Percentiles rank a stretch among this genome's conserved stretches.
phyloP scores from a whole-genome alignment of 2,888 invertebrate species.

The Periphyllus acericola region DNA sequence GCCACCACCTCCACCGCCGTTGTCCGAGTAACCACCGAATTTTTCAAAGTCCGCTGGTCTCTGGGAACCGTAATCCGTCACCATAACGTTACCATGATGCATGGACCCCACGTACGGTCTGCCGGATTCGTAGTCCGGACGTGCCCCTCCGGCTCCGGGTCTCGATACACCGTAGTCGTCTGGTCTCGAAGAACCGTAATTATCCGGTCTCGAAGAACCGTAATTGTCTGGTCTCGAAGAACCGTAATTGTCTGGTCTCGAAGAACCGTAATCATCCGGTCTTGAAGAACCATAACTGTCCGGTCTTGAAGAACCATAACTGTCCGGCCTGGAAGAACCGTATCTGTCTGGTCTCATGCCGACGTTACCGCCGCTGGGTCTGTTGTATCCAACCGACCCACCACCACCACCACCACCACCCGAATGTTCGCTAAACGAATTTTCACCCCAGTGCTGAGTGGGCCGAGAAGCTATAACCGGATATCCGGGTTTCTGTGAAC shows the following conservation, averaged over 20 bases:
- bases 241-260: not conserved
- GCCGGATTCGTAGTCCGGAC: constrained; percentile 15
- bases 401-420: not conserved
- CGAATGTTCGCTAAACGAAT: constrained; percentile 16
- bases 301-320: constrained; percentile 1
- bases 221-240: constrained; percentile 5
- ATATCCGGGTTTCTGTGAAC: constrained; percentile 24
- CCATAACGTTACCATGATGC: not conserved
- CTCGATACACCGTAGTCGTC: not conserved
- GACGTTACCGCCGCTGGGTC: not conserved
- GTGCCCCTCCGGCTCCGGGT: not conserved
- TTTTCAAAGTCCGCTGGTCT: constrained; percentile 21
- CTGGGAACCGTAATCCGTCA: constrained; percentile 25
- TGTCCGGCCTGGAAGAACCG: not conserved
- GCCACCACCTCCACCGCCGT: not conserved
- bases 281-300: not conserved
- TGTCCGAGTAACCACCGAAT: constrained; percentile 22
- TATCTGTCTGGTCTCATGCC: not conserved
- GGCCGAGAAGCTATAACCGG: constrained; percentile 39
- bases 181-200: not conserved
- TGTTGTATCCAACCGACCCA: not conserved
- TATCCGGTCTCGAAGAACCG: not conserved
- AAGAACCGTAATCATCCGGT: not conserved
- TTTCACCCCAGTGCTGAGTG: constrained; percentile 55
- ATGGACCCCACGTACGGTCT: constrained; percentile 24